Conservation (phyloP, 92 coral and sea anemone genomes). For the Heteractis magnifica region DNA sequence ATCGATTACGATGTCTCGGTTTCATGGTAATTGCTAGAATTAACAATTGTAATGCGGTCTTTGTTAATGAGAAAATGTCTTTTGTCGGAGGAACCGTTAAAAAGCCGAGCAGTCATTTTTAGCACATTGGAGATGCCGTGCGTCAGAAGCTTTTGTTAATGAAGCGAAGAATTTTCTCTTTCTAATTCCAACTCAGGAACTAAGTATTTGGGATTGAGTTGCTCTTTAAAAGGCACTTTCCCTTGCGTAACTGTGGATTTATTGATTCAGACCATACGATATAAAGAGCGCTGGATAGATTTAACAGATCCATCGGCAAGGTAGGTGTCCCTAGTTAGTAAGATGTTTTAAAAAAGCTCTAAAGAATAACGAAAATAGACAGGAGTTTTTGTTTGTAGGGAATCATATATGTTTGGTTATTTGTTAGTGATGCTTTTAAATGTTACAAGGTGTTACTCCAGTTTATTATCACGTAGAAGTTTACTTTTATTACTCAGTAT, state of each 20-base stretch:
- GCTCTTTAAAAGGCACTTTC: neutral
- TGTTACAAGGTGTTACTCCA: no score
- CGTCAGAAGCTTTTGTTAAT: neutral
- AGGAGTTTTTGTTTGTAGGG: no score
- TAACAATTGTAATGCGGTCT: neutral
- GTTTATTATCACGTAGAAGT: no score
- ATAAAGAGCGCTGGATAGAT: neutral
- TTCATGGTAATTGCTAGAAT: neutral
- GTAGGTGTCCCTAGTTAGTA: neutral
- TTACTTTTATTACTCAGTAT: no score
- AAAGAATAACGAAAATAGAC: no score
- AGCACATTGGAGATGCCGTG: neutral
- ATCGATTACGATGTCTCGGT: neutral
- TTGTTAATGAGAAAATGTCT: neutral
- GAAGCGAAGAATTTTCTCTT: neutral
- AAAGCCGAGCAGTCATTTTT: neutral
- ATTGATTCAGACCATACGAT: neutral
- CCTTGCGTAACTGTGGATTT: neutral
- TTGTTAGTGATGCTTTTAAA: no score
- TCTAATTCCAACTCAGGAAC: conserved; percentile 4
- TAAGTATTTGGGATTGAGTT: neutral
- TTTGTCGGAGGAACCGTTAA: conserved; percentile 1
- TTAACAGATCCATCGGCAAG: neutral
- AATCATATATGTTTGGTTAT: no score
- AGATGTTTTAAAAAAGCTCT: no score